These are phyloP conservation scores for Poeciliopsis turneri DNA, from an alignment of 2,797 vertebrate species.

Conservation along the genomic window DNA sequence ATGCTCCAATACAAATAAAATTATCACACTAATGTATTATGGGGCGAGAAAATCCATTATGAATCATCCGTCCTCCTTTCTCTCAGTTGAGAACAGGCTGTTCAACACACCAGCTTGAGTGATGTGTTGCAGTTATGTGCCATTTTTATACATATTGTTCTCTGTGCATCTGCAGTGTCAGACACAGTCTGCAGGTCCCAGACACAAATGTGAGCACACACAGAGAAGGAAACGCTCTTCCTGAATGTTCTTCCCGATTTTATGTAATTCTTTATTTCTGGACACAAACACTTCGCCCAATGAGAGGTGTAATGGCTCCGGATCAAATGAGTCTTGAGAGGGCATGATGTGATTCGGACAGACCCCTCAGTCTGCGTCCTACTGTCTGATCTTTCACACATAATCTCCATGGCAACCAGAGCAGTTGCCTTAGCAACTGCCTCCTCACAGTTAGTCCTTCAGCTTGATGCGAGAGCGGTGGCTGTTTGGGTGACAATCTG, in stretches of 20 bases:
- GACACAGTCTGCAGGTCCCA: constrained; percentile 36
- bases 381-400: constrained; percentile 86
- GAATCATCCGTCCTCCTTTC: constrained; percentile 61
- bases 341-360: constrained; percentile 64
- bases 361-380: constrained; percentile 78
- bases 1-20: constrained; percentile 56
- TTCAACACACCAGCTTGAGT: constrained; percentile 37
- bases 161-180: constrained; percentile 26
- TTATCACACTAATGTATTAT: constrained; percentile 54
- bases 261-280: not conserved
- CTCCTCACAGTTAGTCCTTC: constrained; percentile 84
- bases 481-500: constrained; percentile 84
- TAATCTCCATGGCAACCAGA: constrained; percentile 85
- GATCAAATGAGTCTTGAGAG: constrained; percentile 51
- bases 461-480: constrained; percentile 78
- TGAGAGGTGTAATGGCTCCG: constrained; percentile 15
- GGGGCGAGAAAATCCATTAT: constrained; percentile 57
- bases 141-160: constrained; percentile 37
- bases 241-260: constrained; percentile 22
- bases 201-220: constrained; percentile 45
- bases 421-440: constrained; percentile 85
- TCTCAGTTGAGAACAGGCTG: constrained; percentile 62
- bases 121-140: constrained; percentile 35
- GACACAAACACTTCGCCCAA: constrained; percentile 8
- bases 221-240: constrained; percentile 25